Conservation (phyloP, 2,113 vertebrate species). For the Silurus asotus region DNA sequence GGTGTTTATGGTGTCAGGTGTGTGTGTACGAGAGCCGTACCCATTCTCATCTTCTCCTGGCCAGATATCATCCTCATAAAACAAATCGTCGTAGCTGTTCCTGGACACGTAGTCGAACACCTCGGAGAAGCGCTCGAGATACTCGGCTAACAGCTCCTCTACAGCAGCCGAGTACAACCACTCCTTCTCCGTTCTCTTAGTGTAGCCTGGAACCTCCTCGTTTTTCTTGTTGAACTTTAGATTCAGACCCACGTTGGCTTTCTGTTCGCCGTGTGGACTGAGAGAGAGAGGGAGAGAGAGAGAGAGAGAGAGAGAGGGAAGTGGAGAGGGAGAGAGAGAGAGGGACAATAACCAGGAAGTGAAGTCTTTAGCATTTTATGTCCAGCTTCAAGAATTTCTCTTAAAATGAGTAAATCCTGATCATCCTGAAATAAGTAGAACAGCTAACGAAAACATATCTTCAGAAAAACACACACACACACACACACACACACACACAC, state of each 20-base stretch:
- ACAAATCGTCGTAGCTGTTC: conserved; percentile 92
- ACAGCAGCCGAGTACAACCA: conserved; percentile 97
- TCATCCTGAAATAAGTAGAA: too few relatives aligned
- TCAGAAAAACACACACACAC: too few relatives aligned
- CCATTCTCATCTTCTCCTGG: conserved; percentile 88
- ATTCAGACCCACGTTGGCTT: conserved; percentile 91
- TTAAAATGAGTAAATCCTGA: too few relatives aligned
- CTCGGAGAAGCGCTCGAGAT: conserved; percentile 92
- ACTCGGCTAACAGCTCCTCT: conserved; percentile 89
- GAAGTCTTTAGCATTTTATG: too few relatives aligned
- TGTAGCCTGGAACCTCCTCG: conserved; percentile 97
- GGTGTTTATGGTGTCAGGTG: background rate
- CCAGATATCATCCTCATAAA: conserved; percentile 98
- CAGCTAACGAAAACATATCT: too few relatives aligned
- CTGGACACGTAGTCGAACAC: conserved; percentile 86
- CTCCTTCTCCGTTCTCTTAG: conserved; percentile 92
- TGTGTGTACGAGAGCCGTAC: conserved; percentile 65
- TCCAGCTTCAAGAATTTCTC: too few relatives aligned
- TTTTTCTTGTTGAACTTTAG: conserved; percentile 99
- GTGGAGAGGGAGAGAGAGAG: too few relatives aligned
- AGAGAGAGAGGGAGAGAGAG: background rate
- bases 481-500: too few relatives aligned
- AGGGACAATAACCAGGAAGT: too few relatives aligned
- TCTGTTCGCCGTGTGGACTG: conserved; percentile 96
- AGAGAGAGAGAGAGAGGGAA: background rate